Evolutionary conservation across 1,140 invertebrate genomes (phyloP).

Genomic region (Homarus americanus): DNA sequence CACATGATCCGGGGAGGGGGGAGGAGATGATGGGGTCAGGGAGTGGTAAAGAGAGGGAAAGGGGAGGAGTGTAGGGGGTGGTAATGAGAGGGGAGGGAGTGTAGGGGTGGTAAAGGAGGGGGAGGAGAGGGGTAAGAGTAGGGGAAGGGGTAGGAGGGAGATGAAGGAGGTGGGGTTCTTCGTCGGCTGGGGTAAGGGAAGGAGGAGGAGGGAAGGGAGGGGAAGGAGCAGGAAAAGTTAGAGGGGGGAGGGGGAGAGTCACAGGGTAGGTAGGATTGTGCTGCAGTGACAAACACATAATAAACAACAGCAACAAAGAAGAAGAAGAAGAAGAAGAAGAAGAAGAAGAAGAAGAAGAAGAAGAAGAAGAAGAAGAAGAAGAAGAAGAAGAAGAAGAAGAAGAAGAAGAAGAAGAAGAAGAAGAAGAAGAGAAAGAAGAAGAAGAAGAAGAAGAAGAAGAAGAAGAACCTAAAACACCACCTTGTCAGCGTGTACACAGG

Average conservation of each 20-base stretch:
- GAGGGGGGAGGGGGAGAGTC: neutral
- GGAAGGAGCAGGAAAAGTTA: neutral
- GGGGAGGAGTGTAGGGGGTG: too few relatives aligned
- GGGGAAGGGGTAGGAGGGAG: neutral
- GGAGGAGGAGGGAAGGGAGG: neutral
- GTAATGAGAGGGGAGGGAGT: too few relatives aligned
- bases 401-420: conserved; percentile 22
- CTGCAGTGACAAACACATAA: neutral
- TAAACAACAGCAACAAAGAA: neutral
- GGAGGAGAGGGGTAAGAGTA: neutral
- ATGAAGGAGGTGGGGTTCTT: neutral
- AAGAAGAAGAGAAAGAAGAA: conserved; percentile 12
- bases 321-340: conserved; percentile 6
- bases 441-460: conserved; percentile 15
- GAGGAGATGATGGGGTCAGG: too few relatives aligned
- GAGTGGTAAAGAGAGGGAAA: too few relatives aligned
- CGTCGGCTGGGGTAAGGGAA: neutral
- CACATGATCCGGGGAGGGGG: too few relatives aligned
- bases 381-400: conserved; percentile 28
- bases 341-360: conserved; percentile 8
- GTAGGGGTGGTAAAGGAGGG: too few relatives aligned
- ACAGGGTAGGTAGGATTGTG: neutral
- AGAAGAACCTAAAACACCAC: neutral
- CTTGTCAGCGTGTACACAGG: too few relatives aligned
- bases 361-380: conserved; percentile 23